Base-by-base conservation (phyloP, 1,140 invertebrate genomes). In the Aphelenchoides besseyi region DNA sequence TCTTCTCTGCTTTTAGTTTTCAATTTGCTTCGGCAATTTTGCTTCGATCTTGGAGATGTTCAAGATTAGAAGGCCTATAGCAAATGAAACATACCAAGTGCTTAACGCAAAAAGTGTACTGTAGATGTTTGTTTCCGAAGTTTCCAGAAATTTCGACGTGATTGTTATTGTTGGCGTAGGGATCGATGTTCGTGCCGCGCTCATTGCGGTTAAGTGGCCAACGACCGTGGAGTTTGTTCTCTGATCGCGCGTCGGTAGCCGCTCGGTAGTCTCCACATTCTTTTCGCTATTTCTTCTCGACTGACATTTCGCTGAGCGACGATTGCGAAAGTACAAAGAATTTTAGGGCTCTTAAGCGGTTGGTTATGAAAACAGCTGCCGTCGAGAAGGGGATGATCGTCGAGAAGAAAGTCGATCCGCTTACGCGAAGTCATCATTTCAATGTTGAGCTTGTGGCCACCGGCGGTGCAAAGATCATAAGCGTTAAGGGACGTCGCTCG, bases 361-460 rank as follows among this genome's bases (percentile, higher is more conserved):
- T 23, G 41, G 41, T 48, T 48, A 48, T 48, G 41, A 48, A 48
- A 48, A 48, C n/a, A n/a, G n/a, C n/a, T n/a, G n/a, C n/a, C n/a
- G n/a, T 16, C 41, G 23, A 48, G 41, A 12, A 12, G 41, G 41
- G 41, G 41, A 48, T 48, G 41, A 48, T n/a, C 12, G 41, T 16
- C 41, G 41, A 48, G 41, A n/a, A 12, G 41, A 48, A 48, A 48
- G 41, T 23, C 23, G 41, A 48, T 48, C 41, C 23, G 12, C 41
- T 48, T 23, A 48, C n/a, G n/a, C n/a, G n/a, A n/a, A n/a, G n/a
- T n/a, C n/a, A n/a, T n/a, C n/a, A n/a, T n/a, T n/a, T n/a, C n/a
- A n/a, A n/a, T 48, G 12, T 48, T 48, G 41, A 12, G 41, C n/a
- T 48, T 48, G 12, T 48, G 41, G 23, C 23, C 41, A 12, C 41